Conservation (phyloP, 2,113 vertebrate species). For the Oreotragus oreotragus region DNA sequence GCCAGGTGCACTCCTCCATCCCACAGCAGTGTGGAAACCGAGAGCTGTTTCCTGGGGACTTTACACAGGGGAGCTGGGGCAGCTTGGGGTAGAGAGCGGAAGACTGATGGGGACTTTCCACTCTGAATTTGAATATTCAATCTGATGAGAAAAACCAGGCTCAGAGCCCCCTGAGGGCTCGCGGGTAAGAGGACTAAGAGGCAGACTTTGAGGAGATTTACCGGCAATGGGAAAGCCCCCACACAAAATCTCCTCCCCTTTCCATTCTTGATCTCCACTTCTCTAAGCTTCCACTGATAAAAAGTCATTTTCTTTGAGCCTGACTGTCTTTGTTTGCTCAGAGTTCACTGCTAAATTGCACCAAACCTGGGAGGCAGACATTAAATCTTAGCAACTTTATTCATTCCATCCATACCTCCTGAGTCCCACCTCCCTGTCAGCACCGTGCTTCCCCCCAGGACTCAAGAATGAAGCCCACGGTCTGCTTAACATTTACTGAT, state of each 20-base stretch:
- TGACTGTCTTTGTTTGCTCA: background rate
- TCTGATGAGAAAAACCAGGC: background rate
- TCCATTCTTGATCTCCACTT: background rate
- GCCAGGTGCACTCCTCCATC: background rate
- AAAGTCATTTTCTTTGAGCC: background rate
- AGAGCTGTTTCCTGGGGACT: background rate
- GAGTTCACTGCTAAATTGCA: background rate
- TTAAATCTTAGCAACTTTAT: background rate
- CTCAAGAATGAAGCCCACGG: background rate
- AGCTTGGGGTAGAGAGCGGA: background rate
- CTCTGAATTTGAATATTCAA: background rate
- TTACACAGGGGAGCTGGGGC: background rate
- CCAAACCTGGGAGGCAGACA: background rate
- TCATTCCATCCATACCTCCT: background rate
- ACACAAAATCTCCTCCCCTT: background rate
- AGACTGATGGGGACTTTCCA: background rate
- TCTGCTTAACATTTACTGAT: background rate
- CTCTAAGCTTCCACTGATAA: background rate
- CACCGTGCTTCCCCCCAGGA: fast-evolving
- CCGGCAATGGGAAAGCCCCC: background rate
- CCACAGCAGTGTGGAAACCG: background rate
- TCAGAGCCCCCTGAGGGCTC: background rate
- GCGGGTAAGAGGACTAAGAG: background rate
- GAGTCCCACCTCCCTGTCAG: background rate
- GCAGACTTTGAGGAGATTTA: background rate